These are phyloP conservation scores for Synodontis membranacea DNA, from an alignment of 2,113 vertebrate species.

Conservation along the genomic window DNA sequence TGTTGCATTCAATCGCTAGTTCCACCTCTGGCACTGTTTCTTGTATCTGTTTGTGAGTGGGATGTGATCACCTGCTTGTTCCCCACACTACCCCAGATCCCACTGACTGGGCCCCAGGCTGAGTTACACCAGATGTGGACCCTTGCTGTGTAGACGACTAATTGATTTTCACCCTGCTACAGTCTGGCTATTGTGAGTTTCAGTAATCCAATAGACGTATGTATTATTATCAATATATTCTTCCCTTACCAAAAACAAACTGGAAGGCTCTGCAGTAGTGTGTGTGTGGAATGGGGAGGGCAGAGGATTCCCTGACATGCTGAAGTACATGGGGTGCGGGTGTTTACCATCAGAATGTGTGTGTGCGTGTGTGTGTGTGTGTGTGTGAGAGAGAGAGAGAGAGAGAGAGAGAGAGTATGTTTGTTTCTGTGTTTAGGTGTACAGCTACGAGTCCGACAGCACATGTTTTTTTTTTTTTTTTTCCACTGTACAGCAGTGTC, in stretches of 20 bases:
- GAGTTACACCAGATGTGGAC: conserved; percentile 90
- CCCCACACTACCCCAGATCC: conserved; percentile 65
- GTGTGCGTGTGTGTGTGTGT: background rate
- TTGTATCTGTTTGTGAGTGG: conserved; percentile 21
- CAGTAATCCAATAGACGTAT: conserved; percentile 71
- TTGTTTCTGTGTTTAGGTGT: conserved; percentile 18
- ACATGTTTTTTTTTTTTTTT: conserved; percentile 33
- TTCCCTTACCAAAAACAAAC: conserved; percentile 45
- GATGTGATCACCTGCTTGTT: conserved; percentile 83
- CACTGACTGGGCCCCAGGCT: conserved; percentile 67
- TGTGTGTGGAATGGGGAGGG: conserved; percentile 37
- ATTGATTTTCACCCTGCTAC: conserved; percentile 84
- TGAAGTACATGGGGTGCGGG: conserved; percentile 16
- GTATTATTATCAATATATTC: conserved; percentile 59
- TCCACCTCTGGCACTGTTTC: conserved; percentile 1
- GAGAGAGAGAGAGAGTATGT: conserved; percentile 24
- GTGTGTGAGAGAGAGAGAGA: conserved; percentile 13
- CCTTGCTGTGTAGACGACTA: conserved; percentile 79
- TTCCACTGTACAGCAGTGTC: conserved; percentile 61
- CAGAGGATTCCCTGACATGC: conserved; percentile 26
- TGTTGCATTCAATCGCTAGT: background rate
- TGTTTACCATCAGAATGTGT: background rate
- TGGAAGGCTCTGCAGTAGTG: conserved; percentile 13
- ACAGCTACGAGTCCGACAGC: background rate
- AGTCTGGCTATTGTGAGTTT: conserved; percentile 83